Evolutionary conservation across 1,140 invertebrate species (phyloP), one percentile per base, ranked within the genome.

Genomic region (Oscheius sp.): DNA sequence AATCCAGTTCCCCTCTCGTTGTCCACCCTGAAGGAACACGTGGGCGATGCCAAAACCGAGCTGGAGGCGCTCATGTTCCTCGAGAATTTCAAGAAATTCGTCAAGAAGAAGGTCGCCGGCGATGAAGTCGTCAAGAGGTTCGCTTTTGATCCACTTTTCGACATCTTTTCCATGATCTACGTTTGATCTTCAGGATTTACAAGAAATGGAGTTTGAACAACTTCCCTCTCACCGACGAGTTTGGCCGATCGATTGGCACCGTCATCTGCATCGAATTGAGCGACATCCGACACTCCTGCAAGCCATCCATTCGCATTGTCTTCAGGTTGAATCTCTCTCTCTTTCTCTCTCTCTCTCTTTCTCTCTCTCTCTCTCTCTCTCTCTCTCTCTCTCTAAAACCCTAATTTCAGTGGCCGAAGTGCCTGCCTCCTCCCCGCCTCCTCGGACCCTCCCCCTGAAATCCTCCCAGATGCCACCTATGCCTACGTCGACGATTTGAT

Each of bases 401-500:
- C 23, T 61, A 61, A 59, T 59, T 59, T 62, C 31, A 76, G 73
- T 31, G 42, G 29, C 7, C 74, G 62, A 67, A 68, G 20, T 7
- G 63, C 36, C 2, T 36, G 31, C 7, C 28, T 76, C 15, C 36
- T 45, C n/a, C 68, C 68, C 10, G 42, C 49, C 4, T 20, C 23
- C 1, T 2, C 35, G 35, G 18, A 23, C n/a, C n/a, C n/a, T n/a
- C n/a, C 3, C 35, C 20, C 65, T 42, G 35, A 20, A 28, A 26
- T 35, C 73, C 15, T 31, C 73, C n/a, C 46, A 74, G 31, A 28
- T 23, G 3, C 52, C 67, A 55, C 42, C 13, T 74, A 76, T 64
- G 68, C 73, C 15, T 76, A 76, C 35, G 76, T 76, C 18, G 68
- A 76, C 45, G 75, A 76, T 3, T 52, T 76, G 64, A 23, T 61